Evolutionary conservation across 2,797 vertebrate species (phyloP), one percentile per base, ranked within the genome.

Genomic region (Pipistrellus pipistrellus): DNA sequence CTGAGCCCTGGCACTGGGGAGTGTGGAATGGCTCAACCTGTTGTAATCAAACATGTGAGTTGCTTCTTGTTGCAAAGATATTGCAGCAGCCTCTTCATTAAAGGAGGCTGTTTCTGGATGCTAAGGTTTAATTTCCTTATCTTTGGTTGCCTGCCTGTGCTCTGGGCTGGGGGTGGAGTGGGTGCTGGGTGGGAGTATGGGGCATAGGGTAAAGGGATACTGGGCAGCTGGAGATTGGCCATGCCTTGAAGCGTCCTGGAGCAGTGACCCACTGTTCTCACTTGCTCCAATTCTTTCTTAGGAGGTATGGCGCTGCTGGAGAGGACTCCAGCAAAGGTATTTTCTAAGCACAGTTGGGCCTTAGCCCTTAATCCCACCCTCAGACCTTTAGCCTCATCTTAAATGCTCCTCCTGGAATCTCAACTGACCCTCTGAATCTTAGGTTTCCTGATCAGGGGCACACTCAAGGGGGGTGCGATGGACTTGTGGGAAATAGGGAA

Each of bases 61-160:
- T 98, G 98, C 98, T 98, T 69, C 96, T 89, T 98, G 97, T 98
- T 98, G 98, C 98, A 53, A 96, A 94, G 98, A 96, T 98, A 98
- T 98, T 98, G 98, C 98, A 98, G 98, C 98, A 98, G 97, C 97
- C 98, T 98, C 93, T 97, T 97, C 95, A 41, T 98, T 97, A 97
- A 94, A 91, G 97, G 96, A 96, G 93, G 59, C 88, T 87, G 92
- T 95, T 96, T 77, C 87, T 96, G 96, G 97, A 94, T 89, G 84
- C 15, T 35, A 81, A 75, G 94, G 69, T 94, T 97, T 97, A 73
- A 88, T 96, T 97, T 97, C 95, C 75, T 82, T 32, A 30, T 17
- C 91, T 85, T 21, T 32, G 35, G 77, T 41, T 88, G 78, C 27
- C 20, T 10, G 78, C 90, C 69, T 51, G 17, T 80, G 75, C 41